A percentile compares a stretch with the other conserved stretches of the same genome.
phyloP scores from a whole-genome alignment of 2,113 vertebrate species.

The Albula goreensis region DNA sequence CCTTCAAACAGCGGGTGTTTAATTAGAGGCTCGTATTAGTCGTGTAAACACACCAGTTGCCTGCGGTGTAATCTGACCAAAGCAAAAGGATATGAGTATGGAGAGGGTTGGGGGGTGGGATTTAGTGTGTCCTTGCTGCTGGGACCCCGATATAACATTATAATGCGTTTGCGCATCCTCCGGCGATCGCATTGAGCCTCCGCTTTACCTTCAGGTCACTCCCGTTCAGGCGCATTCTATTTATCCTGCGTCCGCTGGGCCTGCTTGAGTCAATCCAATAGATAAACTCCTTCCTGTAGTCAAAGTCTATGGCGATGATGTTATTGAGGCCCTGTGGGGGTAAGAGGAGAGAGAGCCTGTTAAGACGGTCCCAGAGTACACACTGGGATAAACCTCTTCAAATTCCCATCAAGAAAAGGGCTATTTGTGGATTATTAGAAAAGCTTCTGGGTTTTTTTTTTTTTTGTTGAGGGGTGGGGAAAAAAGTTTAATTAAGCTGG shows the following conservation, averaged over 20 bases:
- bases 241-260: constrained; percentile 83
- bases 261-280: constrained; percentile 89
- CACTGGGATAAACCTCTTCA: not conserved
- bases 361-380: not conserved
- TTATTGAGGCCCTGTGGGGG: constrained; percentile 83
- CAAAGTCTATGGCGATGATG: constrained; percentile 83
- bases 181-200: not conserved
- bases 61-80: not conserved
- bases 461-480: not conserved
- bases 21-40: not conserved
- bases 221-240: constrained; percentile 83
- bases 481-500: not conserved
- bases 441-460: not conserved
- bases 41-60: not conserved
- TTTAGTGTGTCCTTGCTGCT: constrained; percentile 8
- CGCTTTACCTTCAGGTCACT: constrained; percentile 79
- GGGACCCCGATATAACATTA: not conserved
- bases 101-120: not conserved
- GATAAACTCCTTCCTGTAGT: constrained; percentile 85
- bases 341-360: constrained; percentile 31
- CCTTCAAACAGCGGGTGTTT: not conserved
- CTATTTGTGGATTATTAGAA: not conserved
- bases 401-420: not conserved
- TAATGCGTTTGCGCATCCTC: not conserved
- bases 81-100: not conserved